Base-by-base conservation (phyloP, 2,797 vertebrate species). In the Pelochelys cantorii region DNA sequence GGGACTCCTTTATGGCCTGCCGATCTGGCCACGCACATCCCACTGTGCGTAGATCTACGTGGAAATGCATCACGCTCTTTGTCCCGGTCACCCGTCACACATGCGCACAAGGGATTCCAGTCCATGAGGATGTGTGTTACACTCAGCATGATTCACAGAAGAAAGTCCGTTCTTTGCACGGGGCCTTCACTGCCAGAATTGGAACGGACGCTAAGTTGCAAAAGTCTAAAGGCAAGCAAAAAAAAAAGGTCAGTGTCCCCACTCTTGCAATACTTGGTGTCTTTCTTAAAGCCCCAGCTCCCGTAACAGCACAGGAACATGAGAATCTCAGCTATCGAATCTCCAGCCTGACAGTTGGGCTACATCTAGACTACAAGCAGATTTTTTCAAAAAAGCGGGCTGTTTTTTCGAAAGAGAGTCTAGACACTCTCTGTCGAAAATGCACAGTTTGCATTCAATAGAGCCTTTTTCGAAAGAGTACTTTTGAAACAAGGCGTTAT, bases 41-140 rank as follows among this genome's bases (percentile, higher is more conserved):
- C 90, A 11, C 85, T 62, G 87, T 59, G 57, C 7, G 2, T 18
- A 84, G 71, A 85, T 90, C 91, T 87, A 81, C 29, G 81, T 78
- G 85, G 94, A 94, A 91, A 83, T 83, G 87, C 95, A 89, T 83
- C 88, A 93, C 90, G 86, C 92, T 87, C 90, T 95, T 85, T 15
- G 7, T 7, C 29, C 14, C 14, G 13, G 31, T 14, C 62, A 22
- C 65, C 20, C 5, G 5, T 37, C 68, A 14, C 62, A n/a, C 18
- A 37, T 17, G 2, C 18, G 37, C 84, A 29, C 0, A 0, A 59
- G 86, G 11, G 65, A 48, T 42, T 89, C 54, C 27, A 87, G 83
- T 34, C 87, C 85, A 55, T 0, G 31, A 37, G 52, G 18, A 75
- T 90, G 56, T 29, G 82, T 85, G 94, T 95, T 91, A 65, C 92